phyloP scores from a whole-genome alignment of 2,797 vertebrate genomes.

The Jordanella pulchra region DNA sequence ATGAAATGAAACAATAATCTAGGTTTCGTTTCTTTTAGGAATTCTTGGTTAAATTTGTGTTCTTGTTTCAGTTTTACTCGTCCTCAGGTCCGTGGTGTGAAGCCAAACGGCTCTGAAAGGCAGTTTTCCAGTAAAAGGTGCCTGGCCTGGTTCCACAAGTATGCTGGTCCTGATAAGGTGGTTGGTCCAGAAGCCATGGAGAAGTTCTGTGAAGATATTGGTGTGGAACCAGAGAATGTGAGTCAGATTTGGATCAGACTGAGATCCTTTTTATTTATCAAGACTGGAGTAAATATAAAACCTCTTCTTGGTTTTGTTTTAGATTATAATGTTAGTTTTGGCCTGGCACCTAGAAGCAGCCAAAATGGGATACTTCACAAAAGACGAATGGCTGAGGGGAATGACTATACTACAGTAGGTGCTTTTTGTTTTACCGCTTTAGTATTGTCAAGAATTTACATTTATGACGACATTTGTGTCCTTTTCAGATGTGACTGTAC shows the following conservation, averaged over 20 bases:
- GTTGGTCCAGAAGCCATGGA: constrained; percentile 97
- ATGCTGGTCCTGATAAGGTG: constrained; percentile 88
- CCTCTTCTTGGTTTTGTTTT: constrained; percentile 36
- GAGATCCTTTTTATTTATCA: background rate
- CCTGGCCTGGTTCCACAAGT: constrained; percentile 96
- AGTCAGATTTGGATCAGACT: constrained; percentile 39
- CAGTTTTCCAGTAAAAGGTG: constrained; percentile 96
- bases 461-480: background rate
- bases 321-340: constrained; percentile 98
- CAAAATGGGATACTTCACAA: constrained; percentile 98
- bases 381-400: constrained; percentile 97
- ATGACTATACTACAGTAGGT: constrained; percentile 96
- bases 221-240: constrained; percentile 97
- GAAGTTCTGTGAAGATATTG: constrained; percentile 97
- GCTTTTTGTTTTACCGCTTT: background rate
- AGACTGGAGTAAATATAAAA: background rate
- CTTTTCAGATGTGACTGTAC: constrained; percentile 89
- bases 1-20: background rate
- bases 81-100: constrained; percentile 83
- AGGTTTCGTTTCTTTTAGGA: background rate
- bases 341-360: constrained; percentile 96
- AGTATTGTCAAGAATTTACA: background rate
- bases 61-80: constrained; percentile 69
- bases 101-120: constrained; percentile 85
- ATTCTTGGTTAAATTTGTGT: background rate